Base-by-base conservation (phyloP, 2,888 invertebrate species). In the Anoplius nigerrimus region DNA sequence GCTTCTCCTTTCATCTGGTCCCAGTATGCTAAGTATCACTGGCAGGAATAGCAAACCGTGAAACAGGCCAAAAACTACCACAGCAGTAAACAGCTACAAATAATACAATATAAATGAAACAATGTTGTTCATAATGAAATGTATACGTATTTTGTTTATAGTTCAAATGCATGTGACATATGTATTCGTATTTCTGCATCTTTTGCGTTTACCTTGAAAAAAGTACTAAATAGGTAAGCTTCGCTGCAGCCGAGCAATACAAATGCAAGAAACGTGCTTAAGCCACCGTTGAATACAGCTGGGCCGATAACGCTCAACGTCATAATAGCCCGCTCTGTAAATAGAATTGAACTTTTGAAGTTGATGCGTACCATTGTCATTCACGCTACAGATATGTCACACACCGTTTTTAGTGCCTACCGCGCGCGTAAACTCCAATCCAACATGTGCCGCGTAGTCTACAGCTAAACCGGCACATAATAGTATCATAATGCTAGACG, bases 201-300 rank as follows among this genome's bases (percentile, higher is more conserved):
- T 0, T n/a, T n/a, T 11, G 20, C 18, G 22, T 59, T 24, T 83
- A 91, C 91, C 89, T 90, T 90, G 76, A 91, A 91, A 82, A 91
- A 91, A n/a, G 90, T 89, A 34, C 84, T 88, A 79, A 91, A 91
- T 27, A 91, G 86, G 82, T 90, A 90, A 45, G 91, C 90, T 67
- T 87, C 88, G 52, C 90, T 90, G 64, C 86, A 87, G 24, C 89
- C 87, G 48, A 91, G 80, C 43, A 91, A 83, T 24, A 90, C 84
- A 71, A 91, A 90, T 20, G 91, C 91, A 45, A 91, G 83, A 74
- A 91, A 91, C 18, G 91, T 91, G 74, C 90, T 90, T 63, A 91
- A 86, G 20, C 91, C 91, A 34, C 91, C 91, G 66, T 90, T 90
- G 70, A 91, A 82, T 53, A 91, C 90, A 13, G 91, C 90, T 34